Base-by-base conservation (phyloP, 2,888 invertebrate genomes). In the Agonopterix alstromeriana region DNA sequence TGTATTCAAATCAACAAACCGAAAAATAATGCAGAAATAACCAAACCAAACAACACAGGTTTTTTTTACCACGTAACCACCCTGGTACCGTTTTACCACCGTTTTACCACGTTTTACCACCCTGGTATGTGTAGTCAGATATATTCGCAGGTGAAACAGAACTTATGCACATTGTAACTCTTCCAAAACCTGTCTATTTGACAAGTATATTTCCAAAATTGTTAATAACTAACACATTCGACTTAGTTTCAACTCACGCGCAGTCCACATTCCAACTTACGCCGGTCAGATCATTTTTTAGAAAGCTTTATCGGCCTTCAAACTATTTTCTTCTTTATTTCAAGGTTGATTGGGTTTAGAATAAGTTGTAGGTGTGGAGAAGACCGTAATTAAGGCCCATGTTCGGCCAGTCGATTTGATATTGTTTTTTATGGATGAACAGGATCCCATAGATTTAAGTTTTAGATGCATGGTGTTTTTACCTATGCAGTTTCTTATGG, bases 361-460 rank as follows among this genome's bases (percentile, higher is more conserved):
- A 38, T n/a, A 0, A 9, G 10, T 38, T 38, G 38, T n/a, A n/a
- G 9, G 38, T 10, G 3, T 10, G 38, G 10, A 38, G 38, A 38
- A n/a, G 38, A n/a, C 9, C 38, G 77, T 84, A 85, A 85, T 86
- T 85, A 86, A 82, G 85, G 77, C 58, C 69, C 73, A 65, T 79
- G 80, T 78, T 70, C 61, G 70, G 65, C 65, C 66, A 71, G 73
- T 71, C 73, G 72, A 77, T 74, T 67, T 77, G 79, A 84, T 85
- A 84, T 84, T 84, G 83, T 85, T 85, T 38, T 85, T 85, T 85
- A 81, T 83, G 73, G 71, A 60, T 70, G 76, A 79, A 78, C 80
- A 82, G 77, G 75, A 77, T 71, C 72, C 70, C 73, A 73, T 80
- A 82, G 82, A 79, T 80, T 79, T 73, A 74, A 64, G 72, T 72